Conservation (phyloP, 1,140 invertebrate species). For the Teleopsis dalmanni region DNA sequence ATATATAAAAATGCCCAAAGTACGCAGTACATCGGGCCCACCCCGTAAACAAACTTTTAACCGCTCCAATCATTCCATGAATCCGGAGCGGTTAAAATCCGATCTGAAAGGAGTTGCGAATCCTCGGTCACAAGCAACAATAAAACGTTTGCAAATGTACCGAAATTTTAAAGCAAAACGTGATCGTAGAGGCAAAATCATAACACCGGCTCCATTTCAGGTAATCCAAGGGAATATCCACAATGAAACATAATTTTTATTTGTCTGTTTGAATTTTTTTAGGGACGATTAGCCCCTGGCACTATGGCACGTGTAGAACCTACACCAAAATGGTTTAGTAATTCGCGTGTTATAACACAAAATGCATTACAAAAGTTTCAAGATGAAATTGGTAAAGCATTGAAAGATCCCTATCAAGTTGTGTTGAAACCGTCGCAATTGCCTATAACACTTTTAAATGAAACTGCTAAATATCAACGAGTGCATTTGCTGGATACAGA, state of each 20-base stretch:
- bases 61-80: constrained; percentile 78
- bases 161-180: constrained; percentile 92
- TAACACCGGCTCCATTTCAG: constrained; percentile 84
- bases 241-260: background rate
- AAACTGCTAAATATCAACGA: constrained; percentile 81
- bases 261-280: background rate
- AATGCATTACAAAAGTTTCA: constrained; percentile 94
- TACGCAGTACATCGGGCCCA: constrained; percentile 56
- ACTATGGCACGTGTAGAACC: constrained; percentile 91
- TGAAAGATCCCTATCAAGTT: constrained; percentile 95
- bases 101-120: constrained; percentile 78
- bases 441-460: constrained; percentile 90
- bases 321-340: constrained; percentile 97
- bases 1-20: constrained; percentile 58
- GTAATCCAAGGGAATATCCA: constrained; percentile 15
- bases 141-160: constrained; percentile 96
- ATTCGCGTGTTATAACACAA: constrained; percentile 86
- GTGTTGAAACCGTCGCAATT: constrained; percentile 94
- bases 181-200: constrained; percentile 84
- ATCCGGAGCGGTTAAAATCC: constrained; percentile 68
- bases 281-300: constrained; percentile 81
- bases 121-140: constrained; percentile 83
- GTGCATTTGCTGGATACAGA: constrained; percentile 95
- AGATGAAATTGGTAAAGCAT: constrained; percentile 85
- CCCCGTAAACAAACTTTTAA: constrained; percentile 72